phyloP scores from a whole-genome alignment of 2,888 invertebrate species.

The Thera obeliscata region DNA sequence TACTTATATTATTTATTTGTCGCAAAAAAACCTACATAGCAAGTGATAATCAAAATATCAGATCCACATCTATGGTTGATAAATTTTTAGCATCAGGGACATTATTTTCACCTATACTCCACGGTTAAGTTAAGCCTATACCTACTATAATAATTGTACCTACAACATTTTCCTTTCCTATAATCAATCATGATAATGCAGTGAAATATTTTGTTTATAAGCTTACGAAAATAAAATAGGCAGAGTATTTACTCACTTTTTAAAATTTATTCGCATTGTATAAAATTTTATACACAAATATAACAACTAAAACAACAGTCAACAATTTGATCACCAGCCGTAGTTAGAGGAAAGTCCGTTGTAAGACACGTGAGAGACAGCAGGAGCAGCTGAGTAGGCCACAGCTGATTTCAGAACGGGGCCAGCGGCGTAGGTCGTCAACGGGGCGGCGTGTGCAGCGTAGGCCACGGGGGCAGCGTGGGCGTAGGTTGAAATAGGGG shows the following conservation, averaged over 20 bases:
- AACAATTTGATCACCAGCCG: slow-evolving; percentile 83
- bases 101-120: too few relatives aligned
- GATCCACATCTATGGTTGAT: too few relatives aligned
- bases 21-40: too few relatives aligned
- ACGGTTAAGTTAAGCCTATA: too few relatives aligned
- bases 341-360: slow-evolving; percentile 86
- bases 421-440: slow-evolving; percentile 52
- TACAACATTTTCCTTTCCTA: too few relatives aligned
- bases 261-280: slow-evolving; percentile 70
- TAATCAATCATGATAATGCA: too few relatives aligned
- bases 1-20: too few relatives aligned
- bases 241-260: slow-evolving; percentile 39
- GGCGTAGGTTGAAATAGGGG: slow-evolving; percentile 61
- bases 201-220: too few relatives aligned
- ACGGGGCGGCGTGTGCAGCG: slow-evolving; percentile 51
- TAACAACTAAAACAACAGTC: slow-evolving; percentile 61
- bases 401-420: slow-evolving; percentile 71
- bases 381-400: slow-evolving; percentile 82
- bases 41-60: too few relatives aligned
- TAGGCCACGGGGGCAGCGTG: slow-evolving; percentile 58
- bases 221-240: neutral
- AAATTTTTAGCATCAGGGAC: too few relatives aligned
- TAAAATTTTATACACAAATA: slow-evolving; percentile 72
- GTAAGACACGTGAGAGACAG: slow-evolving; percentile 87
- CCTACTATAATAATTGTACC: too few relatives aligned